These are phyloP conservation scores for Tenthredo notha DNA, from an alignment of 2,888 invertebrate species.

Conservation along the genomic window DNA sequence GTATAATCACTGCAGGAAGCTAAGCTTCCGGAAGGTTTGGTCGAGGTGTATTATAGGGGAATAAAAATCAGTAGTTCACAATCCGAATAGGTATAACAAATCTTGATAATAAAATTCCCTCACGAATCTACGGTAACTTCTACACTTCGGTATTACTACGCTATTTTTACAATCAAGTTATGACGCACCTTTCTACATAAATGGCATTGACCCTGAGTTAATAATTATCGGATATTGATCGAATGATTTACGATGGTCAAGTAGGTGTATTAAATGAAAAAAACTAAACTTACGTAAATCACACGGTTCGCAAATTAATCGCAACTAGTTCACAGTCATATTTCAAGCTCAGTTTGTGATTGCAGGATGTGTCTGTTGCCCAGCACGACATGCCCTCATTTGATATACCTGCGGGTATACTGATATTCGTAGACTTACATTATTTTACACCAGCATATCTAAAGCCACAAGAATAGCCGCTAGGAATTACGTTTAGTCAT, in stretches of 20 bases:
- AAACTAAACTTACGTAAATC: background rate
- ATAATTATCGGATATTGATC: constrained; percentile 17
- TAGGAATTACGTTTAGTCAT: background rate
- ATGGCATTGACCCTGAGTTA: background rate
- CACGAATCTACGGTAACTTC: background rate
- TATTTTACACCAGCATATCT: background rate
- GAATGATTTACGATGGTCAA: background rate
- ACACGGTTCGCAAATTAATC: background rate
- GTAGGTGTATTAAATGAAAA: background rate
- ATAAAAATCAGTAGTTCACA: background rate
- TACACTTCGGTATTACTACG: background rate
- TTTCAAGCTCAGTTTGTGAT: background rate
- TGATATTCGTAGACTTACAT: background rate
- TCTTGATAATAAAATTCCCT: background rate
- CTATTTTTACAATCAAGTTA: background rate
- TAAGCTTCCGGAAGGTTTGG: constrained; percentile 31
- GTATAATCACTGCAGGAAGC: constrained; percentile 4
- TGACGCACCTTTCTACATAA: background rate
- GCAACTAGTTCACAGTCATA: background rate
- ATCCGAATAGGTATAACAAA: background rate
- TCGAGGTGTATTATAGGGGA: background rate
- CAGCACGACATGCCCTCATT: background rate
- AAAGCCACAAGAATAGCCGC: background rate
- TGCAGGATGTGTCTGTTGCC: background rate
- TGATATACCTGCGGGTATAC: background rate